A percentile compares a stretch with the other conserved stretches of the same genome.
Evolutionary conservation across 2,797 vertebrate species (phyloP).

Genomic region (Channallabes apus): DNA sequence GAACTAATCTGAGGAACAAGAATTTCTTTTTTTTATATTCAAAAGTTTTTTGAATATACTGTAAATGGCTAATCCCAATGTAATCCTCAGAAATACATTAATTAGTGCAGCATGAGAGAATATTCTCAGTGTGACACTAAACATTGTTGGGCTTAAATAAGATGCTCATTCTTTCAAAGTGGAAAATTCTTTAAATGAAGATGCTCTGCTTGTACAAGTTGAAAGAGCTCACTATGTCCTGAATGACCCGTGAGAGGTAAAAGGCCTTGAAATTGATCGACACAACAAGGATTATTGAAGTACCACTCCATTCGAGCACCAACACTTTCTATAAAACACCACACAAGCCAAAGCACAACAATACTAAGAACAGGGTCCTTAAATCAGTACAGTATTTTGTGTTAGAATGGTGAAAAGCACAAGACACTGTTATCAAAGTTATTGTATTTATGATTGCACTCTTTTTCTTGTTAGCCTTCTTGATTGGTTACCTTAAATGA

Average conservation of each 20-base stretch:
- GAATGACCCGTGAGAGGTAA: background rate
- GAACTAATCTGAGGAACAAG: background rate
- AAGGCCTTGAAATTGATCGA: background rate
- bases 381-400: background rate
- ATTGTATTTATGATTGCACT: background rate
- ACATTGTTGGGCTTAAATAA: background rate
- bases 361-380: background rate
- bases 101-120: constrained; percentile 4
- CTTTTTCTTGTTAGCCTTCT: background rate
- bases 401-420: background rate
- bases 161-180: background rate
- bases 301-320: background rate
- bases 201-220: background rate
- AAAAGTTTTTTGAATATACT: background rate
- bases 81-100: background rate
- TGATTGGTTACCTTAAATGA: background rate
- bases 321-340: background rate
- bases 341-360: background rate
- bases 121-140: background rate
- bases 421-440: background rate
- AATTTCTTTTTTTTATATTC: background rate
- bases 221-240: background rate
- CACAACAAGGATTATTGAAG: background rate
- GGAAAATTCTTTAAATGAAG: background rate
- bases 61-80: background rate